Conservation (phyloP, 2,113 vertebrate genomes). For the Phalacrocorax carbo region DNA sequence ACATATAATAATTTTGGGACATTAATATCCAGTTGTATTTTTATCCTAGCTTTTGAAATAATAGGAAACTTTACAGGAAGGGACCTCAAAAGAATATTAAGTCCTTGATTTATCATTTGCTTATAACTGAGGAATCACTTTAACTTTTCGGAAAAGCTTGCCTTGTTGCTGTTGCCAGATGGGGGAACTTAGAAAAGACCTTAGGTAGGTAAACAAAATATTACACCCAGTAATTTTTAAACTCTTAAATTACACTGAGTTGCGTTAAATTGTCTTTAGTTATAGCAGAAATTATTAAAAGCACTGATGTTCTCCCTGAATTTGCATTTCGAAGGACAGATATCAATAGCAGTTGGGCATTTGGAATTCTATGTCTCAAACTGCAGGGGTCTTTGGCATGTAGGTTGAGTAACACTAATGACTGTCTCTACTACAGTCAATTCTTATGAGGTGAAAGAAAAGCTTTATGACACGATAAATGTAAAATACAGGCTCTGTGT, state of each 20-base stretch:
- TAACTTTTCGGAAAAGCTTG: background rate
- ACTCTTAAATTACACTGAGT: background rate
- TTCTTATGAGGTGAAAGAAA: background rate
- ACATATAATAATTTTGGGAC: constrained; percentile 18
- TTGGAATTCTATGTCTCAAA: background rate
- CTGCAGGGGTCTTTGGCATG: background rate
- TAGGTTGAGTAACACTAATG: background rate
- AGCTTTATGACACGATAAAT: background rate
- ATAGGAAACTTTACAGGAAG: background rate
- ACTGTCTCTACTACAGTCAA: background rate
- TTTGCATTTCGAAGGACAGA: background rate
- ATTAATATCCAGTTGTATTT: constrained; percentile 9
- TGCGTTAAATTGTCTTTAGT: background rate
- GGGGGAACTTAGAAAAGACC: background rate
- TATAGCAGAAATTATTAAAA: background rate
- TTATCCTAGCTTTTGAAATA: constrained; percentile 13
- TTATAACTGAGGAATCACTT: background rate
- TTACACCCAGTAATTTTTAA: background rate
- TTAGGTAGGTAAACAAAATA: background rate
- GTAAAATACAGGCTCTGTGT: background rate
- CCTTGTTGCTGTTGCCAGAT: background rate
- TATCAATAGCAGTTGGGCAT: background rate
- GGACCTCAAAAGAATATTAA: constrained; percentile 1
- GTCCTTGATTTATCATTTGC: background rate
- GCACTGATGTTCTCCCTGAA: background rate